Evolutionary conservation across 2,888 invertebrate genomes (phyloP).

Genomic region (Chelonus formosanus): DNA sequence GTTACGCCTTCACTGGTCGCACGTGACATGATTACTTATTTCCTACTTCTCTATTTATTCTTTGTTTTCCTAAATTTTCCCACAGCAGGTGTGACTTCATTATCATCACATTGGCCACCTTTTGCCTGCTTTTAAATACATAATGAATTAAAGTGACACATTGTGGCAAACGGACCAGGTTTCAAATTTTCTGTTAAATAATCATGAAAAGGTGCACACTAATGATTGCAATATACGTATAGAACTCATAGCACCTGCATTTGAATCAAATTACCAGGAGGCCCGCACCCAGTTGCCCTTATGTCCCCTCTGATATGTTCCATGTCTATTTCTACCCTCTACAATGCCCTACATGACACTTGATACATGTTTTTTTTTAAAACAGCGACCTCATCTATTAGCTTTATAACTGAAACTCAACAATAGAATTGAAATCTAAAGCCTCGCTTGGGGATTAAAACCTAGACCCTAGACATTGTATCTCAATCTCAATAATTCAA

Average conservation of each 20-base stretch:
- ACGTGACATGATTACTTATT: conserved; percentile 49
- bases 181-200: too few relatives aligned
- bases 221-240: not conserved
- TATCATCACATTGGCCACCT: too few relatives aligned
- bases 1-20: conserved; percentile 41
- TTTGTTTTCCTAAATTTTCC: not conserved
- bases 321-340: not conserved
- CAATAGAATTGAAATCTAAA: conserved; percentile 16
- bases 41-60: not conserved
- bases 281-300: conserved; percentile 18
- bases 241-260: conserved; percentile 27
- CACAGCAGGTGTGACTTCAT: too few relatives aligned
- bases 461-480: too few relatives aligned
- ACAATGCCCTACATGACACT: not conserved
- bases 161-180: too few relatives aligned
- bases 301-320: not conserved
- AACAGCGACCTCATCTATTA: conserved; percentile 22
- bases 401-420: conserved; percentile 24
- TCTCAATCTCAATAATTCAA: too few relatives aligned
- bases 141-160: too few relatives aligned
- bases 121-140: too few relatives aligned
- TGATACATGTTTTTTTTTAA: conserved; percentile 2
- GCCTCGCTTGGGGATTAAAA: not conserved
- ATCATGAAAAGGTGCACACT: conserved; percentile 15
- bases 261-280: conserved; percentile 10